Conservation (phyloP, 2,113 vertebrate genomes). For the Siphamia tubifer region DNA sequence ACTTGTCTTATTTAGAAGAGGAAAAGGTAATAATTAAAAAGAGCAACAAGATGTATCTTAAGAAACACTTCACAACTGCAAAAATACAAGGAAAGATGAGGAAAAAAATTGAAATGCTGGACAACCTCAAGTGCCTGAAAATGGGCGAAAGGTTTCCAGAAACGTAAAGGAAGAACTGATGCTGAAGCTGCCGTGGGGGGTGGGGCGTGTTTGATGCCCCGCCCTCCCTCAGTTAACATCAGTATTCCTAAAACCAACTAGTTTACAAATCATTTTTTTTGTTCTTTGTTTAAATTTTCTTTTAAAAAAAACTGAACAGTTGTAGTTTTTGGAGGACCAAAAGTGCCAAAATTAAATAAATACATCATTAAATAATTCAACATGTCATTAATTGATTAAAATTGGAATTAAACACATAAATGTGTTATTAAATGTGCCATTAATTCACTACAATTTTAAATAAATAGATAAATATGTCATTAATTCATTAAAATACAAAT, state of each 20-base stretch:
- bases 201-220: constrained; percentile 40
- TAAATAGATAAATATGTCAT: no score
- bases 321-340: no score
- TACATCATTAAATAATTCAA: no score
- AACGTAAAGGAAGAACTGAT: constrained; percentile 48
- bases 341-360: no score
- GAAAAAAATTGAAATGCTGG: constrained; percentile 69
- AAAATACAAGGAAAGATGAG: constrained; percentile 30
- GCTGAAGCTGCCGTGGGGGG: constrained; percentile 34
- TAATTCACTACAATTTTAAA: no score
- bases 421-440: no score
- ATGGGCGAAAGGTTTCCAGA: constrained; percentile 77
- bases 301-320: no score
- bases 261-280: constrained; percentile 68
- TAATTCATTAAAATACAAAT: no score
- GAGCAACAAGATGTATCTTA: constrained; percentile 62
- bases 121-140: constrained; percentile 80
- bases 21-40: constrained; percentile 63
- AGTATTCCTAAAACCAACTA: constrained; percentile 63
- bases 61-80: constrained; percentile 44
- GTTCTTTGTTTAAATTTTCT: constrained; percentile 31
- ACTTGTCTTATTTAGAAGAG: constrained; percentile 80
- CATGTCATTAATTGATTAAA: no score
- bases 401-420: no score
- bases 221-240: constrained; percentile 53